Conservation (phyloP, 2,797 vertebrate species). For the Poeciliopsis turneri region DNA sequence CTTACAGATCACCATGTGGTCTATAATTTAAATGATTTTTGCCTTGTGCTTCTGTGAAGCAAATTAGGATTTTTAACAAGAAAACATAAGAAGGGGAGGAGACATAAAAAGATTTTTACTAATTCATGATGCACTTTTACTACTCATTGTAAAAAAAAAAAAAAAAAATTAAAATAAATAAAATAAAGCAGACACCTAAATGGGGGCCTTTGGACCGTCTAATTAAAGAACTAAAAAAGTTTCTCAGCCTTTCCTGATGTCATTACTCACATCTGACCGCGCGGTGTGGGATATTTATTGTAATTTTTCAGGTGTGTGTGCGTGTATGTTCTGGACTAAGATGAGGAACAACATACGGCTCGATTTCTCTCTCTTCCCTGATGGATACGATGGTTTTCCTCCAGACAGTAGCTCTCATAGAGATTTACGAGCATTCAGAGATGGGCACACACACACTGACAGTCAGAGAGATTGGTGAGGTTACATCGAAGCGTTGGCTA, state of each 20-base stretch:
- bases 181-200: not conserved
- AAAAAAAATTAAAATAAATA: not conserved
- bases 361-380: slow-evolving; percentile 53
- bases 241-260: slow-evolving; percentile 39
- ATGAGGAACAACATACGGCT: slow-evolving; percentile 22
- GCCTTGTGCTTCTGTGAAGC: not conserved
- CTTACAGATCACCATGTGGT: not conserved
- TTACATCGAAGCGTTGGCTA: slow-evolving; percentile 40
- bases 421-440: slow-evolving; percentile 62
- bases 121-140: not conserved
- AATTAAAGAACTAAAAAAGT: not conserved
- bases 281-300: slow-evolving; percentile 34
- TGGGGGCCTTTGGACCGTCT: not conserved
- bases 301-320: slow-evolving; percentile 2
- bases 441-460: slow-evolving; percentile 40
- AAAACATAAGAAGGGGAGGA: not conserved
- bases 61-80: not conserved
- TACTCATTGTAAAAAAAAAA: not conserved
- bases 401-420: slow-evolving; percentile 62
- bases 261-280: slow-evolving; percentile 47
- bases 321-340: slow-evolving; percentile 18
- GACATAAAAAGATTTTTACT: not conserved
- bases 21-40: not conserved
- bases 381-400: slow-evolving; percentile 65
- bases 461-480: slow-evolving; percentile 49